These are phyloP conservation scores for Alethe diademata DNA, from an alignment of 2,113 vertebrate species.

Conservation along the genomic window DNA sequence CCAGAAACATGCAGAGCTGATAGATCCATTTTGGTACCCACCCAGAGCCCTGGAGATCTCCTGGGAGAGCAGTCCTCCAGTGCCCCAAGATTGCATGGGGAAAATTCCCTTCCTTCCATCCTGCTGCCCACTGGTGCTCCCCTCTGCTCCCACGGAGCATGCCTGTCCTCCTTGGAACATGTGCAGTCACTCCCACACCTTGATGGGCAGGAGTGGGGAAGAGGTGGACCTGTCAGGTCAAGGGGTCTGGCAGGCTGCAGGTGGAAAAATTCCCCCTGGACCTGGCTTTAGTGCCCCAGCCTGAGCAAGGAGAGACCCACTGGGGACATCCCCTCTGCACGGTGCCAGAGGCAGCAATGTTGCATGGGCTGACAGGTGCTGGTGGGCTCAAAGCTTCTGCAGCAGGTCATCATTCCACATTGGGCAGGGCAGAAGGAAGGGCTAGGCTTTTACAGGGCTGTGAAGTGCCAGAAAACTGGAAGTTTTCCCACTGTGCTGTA, in stretches of 20 bases:
- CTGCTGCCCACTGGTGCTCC: neutral
- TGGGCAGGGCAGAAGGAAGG: neutral
- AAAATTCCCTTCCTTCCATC: neutral
- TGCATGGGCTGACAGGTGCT: accelerated
- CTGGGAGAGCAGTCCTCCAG: neutral
- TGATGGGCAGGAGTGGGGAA: accelerated
- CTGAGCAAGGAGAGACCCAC: neutral
- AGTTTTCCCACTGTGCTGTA: neutral
- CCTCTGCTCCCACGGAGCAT: accelerated
- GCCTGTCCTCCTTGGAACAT: neutral
- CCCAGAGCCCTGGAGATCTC: neutral
- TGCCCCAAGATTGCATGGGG: accelerated
- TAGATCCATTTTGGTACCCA: neutral
- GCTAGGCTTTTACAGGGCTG: neutral
- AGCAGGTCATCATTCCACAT: accelerated
- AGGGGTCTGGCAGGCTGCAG: neutral
- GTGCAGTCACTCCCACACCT: neutral
- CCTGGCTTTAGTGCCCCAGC: neutral
- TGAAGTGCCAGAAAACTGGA: neutral
- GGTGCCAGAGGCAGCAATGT: neutral
- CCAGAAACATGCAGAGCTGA: neutral
- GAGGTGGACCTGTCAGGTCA: accelerated
- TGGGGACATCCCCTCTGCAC: neutral
- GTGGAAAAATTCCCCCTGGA: neutral
- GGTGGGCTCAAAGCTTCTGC: neutral